Conservation (phyloP, 2,113 vertebrate genomes). For the Odobenus rosmarus region DNA sequence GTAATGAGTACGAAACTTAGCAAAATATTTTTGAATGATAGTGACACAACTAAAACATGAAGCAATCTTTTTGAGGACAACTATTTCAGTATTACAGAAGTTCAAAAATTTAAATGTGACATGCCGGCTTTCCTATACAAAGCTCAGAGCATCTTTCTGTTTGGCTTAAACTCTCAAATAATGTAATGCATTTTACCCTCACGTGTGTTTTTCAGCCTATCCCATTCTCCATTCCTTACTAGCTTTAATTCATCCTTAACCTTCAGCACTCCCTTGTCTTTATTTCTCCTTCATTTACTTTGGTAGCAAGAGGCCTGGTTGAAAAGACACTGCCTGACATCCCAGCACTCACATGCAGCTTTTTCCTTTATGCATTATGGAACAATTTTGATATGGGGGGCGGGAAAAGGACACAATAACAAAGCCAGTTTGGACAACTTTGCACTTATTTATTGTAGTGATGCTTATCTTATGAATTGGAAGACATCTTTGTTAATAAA, state of each 20-base stretch:
- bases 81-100: background rate
- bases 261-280: background rate
- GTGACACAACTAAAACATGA: background rate
- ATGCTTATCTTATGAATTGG: background rate
- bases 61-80: background rate
- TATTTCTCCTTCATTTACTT: slow-evolving; percentile 25
- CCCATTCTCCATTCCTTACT: background rate
- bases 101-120: background rate
- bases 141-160: background rate
- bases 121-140: background rate
- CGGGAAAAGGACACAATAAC: background rate
- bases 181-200: background rate
- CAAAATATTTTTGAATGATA: slow-evolving; percentile 14
- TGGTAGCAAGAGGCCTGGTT: background rate
- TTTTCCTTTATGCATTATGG: background rate
- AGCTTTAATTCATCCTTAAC: background rate
- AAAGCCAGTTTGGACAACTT: background rate
- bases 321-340: background rate
- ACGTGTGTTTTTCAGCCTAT: background rate
- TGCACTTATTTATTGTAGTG: background rate
- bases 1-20: background rate
- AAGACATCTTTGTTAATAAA: slow-evolving; percentile 24
- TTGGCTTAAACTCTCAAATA: background rate
- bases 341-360: background rate
- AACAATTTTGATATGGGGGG: background rate